Conservation (phyloP, 2,113 vertebrate genomes). For the Siniperca chuatsi region DNA sequence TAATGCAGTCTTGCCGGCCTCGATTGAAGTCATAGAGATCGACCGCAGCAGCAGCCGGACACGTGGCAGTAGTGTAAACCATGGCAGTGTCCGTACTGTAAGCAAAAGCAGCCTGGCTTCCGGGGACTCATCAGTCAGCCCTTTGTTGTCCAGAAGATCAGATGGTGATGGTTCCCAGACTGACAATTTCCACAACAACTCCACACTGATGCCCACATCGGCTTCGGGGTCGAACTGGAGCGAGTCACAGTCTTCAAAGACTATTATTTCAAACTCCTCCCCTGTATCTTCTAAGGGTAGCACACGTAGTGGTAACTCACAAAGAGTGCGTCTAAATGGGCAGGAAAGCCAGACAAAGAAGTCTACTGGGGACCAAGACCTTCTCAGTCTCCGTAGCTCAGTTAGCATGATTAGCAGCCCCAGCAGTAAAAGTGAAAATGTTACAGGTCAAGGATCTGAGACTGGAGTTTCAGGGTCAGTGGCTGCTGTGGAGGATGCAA, state of each 20-base stretch:
- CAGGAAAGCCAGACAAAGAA: constrained; percentile 40
- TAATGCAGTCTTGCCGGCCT: constrained; percentile 92
- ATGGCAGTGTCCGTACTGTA: constrained; percentile 82
- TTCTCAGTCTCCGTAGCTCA: constrained; percentile 75
- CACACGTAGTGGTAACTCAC: constrained; percentile 33
- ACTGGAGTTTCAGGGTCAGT: constrained; percentile 46
- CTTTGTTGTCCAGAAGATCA: constrained; percentile 83
- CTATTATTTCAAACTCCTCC: constrained; percentile 90
- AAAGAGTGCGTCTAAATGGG: constrained; percentile 35
- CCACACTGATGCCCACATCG: constrained; percentile 78
- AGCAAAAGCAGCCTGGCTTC: constrained; percentile 91
- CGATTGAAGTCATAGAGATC: constrained; percentile 94
- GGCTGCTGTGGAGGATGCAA: constrained; percentile 78
- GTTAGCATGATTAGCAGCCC: constrained; percentile 69
- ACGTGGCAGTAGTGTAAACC: constrained; percentile 46
- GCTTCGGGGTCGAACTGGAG: constrained; percentile 89
- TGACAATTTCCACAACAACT: constrained; percentile 64
- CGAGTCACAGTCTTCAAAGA: constrained; percentile 93
- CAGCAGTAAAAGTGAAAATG: constrained; percentile 48
- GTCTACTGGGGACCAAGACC: constrained; percentile 64
- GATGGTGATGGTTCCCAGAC: constrained; percentile 75
- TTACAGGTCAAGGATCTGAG: constrained; percentile 35
- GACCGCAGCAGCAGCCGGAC: constrained; percentile 79
- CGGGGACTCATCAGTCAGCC: constrained; percentile 81
- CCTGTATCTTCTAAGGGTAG: constrained; percentile 89